Base-by-base conservation (phyloP, 1,140 invertebrate species). In the Helicoverpa armigera region DNA sequence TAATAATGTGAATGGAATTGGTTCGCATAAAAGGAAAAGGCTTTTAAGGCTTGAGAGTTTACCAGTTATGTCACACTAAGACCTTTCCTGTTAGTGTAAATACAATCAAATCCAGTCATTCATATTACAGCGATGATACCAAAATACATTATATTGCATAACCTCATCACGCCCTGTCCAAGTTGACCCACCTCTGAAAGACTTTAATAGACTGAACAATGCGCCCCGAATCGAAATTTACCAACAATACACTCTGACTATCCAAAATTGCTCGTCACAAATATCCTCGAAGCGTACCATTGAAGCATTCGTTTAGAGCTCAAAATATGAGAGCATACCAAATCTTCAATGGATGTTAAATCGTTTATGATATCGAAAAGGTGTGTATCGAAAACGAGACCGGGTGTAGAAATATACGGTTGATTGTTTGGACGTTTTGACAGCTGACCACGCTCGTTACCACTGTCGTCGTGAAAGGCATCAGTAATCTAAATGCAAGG, bases 351-450 rank as follows among this genome's bases (percentile, higher is more conserved):
- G 65, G 63, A 79, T 69, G 29, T 48, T 4, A 50, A 13, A 79
- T 7, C 10, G 23, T 29, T 58, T 11, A 60, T n/a, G 50, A 31
- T 48, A 11, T 70, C 61, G 31, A 60, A 43, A 79, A 79, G 16
- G 31, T 70, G 65, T 70, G 16, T 48, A n/a, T 48, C 53, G 31
- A 43, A 50, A 50, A 56, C 13, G 31, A 16, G 53, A 69, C 12
- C 35, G 63, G 51, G 63, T 54, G 16, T 67, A 23, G 65, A 60
- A 78, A 74, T 82, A 60, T 69, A 79, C 86, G 87, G 87, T 85
- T 94, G 93, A 94, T 93, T 95, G 87, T 95, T 95, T 94, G 90
- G 93, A 94, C 92, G 83, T 92, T 93, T 94, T 95, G 94, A 95
- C 92, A 94, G 93, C 91, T 94, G 93, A 94, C 92, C 93, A 92